Base-by-base conservation (phyloP, 1,140 invertebrate species). In the Aradophagus sp. region DNA sequence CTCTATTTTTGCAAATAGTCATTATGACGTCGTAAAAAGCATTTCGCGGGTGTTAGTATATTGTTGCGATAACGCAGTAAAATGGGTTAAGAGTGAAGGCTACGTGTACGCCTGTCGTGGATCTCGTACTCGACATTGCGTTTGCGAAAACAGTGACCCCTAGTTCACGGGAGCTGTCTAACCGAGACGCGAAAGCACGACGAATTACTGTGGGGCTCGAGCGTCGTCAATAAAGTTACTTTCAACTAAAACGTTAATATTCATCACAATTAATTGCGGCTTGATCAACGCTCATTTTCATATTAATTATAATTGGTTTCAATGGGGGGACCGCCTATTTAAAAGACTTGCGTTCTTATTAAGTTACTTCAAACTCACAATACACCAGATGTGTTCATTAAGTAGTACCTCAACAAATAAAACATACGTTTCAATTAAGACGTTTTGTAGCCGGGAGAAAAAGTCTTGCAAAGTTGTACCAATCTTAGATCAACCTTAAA, bases 101-200 rank as follows among this genome's bases (percentile, higher is more conserved):
- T 61, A 41, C 50, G 16, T 2, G 20, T 29, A 35, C 34, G 47
- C 20, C 41, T 11, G 34, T 44, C 20, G 35, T 34, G 53, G 31
- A 52, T 52, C 53, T 59, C 17, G 11, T 31, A 52, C 63, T 42
- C 39, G 8, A 38, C 36, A 15, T 42, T 48, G 38, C 32, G 50
- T 68, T 69, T 69, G 53, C 42, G 55, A 69, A 61, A 69, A 55
- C 42, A 69, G 41, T 69, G 56, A 55, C 66, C 66, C 50, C 66
- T n/a, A n/a, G 65, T 61, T 61, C 48, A 53, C 31, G 41, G 48
- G 17, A 32, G 47, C 47, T 34, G 32, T n/a, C 26, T 23, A 45
- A 36, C 15, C 44, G 12, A 41, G 44, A 58, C 27, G 44, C 17
- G 16, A 52, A 47, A 50, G 17, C 41, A 56, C 34, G 15, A 16